Base-by-base conservation (phyloP, 1,140 invertebrate species). In the Anoplophora glabripennis region DNA sequence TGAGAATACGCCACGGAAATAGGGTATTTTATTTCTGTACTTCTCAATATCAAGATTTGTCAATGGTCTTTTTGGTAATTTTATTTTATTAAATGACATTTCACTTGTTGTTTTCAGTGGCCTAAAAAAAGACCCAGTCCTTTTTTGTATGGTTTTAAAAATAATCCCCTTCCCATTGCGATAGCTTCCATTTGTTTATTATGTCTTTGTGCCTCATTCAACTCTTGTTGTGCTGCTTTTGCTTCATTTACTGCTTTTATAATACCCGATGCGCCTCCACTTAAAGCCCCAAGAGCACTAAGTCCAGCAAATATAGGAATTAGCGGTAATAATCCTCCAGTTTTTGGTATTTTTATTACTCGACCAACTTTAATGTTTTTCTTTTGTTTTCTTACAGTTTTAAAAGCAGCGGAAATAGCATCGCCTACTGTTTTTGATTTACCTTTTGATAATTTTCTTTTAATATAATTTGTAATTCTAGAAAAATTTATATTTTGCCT, bases 261-360 rank as follows among this genome's bases (percentile, higher is more conserved):
- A 17, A 49, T 57, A 33, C 34, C 34, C 35, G 47, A 62, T 45
- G 64, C 64, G 0, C 69, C 68, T 9, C 67, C 71, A 7, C 65
- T 53, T 57, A 75, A 46, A 7, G 62, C 57, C 34, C 73, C 71
- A n/a, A 68, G 17, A 10, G 72, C 73, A 21, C 64, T 70, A n/a
- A 76, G 52, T 35, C 67, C 72, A 3, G 70, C 68, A 59, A 73
- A 67, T 54, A 75, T 63, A 28, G 74, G 72, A 12, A 75, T 53
- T 9, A 70, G 41, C 14, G 69, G 72, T 40, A 73, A 47, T 46
- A 72, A 35, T 33, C 68, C 68, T 35, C 72, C 72, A 40, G 61
- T 66, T 71, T 72, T 76, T 0, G 69, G 63, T 33, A 73, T 45
- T 37, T 61, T 59, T 37, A 73, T 69, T 37, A 72, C 41, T 44